Conservation (phyloP, 1,140 invertebrate species). For the Sarcophaga peregrina region DNA sequence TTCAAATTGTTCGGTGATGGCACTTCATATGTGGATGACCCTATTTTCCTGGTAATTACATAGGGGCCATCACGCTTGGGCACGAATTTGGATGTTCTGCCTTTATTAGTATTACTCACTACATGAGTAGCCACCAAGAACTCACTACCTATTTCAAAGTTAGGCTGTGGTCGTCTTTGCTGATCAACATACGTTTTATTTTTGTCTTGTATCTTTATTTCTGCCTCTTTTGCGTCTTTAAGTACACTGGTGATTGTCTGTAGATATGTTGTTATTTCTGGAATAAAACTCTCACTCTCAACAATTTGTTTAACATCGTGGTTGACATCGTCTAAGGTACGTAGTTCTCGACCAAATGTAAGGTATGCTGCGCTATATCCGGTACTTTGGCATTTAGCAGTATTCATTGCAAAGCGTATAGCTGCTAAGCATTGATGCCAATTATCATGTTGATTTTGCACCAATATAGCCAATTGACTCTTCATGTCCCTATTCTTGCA, state of each 20-base stretch:
- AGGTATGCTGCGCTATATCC: slow-evolving; percentile 59
- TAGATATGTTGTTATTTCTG: slow-evolving; percentile 52
- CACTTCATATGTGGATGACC: slow-evolving; percentile 51
- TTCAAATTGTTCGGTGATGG: neutral
- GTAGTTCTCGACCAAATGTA: slow-evolving; percentile 57
- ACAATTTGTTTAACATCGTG: slow-evolving; percentile 53
- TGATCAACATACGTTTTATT: slow-evolving; percentile 45
- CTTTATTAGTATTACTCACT: slow-evolving; percentile 50
- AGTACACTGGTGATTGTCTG: slow-evolving; percentile 44
- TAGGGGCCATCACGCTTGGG: slow-evolving; percentile 62
- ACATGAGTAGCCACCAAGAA: slow-evolving; percentile 56
- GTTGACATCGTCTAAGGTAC: slow-evolving; percentile 49
- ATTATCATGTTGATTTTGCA: neutral
- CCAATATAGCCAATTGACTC: slow-evolving; percentile 56
- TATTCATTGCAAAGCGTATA: neutral
- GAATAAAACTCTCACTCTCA: slow-evolving; percentile 53
- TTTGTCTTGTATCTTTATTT: neutral
- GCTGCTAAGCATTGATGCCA: neutral
- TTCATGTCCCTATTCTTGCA: slow-evolving; percentile 64
- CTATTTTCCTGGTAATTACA: slow-evolving; percentile 48
- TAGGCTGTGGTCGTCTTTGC: slow-evolving; percentile 42
- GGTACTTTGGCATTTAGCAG: slow-evolving; percentile 30
- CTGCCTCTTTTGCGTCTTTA: slow-evolving; percentile 45
- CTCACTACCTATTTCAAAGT: slow-evolving; percentile 51
- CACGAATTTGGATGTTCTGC: slow-evolving; percentile 59